These are phyloP conservation scores for Neopelma chrysocephalum DNA, from an alignment of 2,797 vertebrate genomes.

Conservation along the genomic window DNA sequence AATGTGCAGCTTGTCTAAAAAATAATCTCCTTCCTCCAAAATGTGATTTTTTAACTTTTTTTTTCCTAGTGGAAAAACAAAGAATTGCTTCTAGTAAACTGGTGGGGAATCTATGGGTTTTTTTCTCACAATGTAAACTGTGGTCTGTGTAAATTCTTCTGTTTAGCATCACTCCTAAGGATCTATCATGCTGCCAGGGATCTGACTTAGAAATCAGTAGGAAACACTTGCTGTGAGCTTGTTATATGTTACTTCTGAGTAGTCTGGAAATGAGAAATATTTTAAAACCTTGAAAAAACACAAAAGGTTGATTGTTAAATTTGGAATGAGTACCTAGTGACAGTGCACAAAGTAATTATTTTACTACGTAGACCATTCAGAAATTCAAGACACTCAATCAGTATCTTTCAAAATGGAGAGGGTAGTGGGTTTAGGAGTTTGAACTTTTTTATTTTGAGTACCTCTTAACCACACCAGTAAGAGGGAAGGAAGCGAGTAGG, in stretches of 20 bases:
- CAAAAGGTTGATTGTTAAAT: background rate
- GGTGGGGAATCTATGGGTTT: background rate
- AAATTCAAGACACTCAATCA: background rate
- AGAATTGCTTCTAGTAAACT: background rate
- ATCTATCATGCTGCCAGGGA: background rate
- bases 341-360: background rate
- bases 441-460: background rate
- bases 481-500: background rate
- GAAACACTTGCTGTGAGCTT: background rate
- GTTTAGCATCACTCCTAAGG: background rate
- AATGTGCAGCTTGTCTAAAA: background rate
- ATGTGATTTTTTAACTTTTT: background rate
- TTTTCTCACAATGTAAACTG: background rate
- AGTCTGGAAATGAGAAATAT: background rate
- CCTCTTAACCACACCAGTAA: background rate
- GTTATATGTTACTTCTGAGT: background rate
- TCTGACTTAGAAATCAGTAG: background rate
- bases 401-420: background rate
- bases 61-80: background rate
- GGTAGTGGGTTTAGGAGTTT: background rate
- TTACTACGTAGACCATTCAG: background rate
- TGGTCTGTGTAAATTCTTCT: background rate
- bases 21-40: background rate
- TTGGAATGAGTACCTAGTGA: background rate
- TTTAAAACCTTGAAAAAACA: background rate